Evolutionary conservation across 2,888 invertebrate species (phyloP), one percentile per base, ranked within the genome.

Genomic region (Microdon myrmicae): DNA sequence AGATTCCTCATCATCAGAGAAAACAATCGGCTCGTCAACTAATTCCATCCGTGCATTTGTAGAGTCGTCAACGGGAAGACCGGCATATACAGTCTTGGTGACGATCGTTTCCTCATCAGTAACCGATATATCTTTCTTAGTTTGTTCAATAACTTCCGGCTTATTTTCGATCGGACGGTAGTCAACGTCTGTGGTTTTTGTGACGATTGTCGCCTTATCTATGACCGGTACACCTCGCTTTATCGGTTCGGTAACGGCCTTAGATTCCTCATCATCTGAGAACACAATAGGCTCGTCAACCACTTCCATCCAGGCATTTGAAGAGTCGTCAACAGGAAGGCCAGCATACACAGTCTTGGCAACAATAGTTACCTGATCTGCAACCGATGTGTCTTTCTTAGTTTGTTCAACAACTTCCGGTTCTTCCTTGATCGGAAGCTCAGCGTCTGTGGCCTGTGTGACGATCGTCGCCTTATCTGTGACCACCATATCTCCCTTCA

Each of bases 1-100:
- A 12, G n/a, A n/a, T n/a, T 60, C 68, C 37, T 76, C 75, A n/a
- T 78, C 76, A 19, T 76, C 78, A n/a, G n/a, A n/a, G 29, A 80
- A 72, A 3, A 69, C 68, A 61, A 78, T 74, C n/a, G 77, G 75
- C 43, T 81, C 78, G 44, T 81, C 80, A 23, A 78, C 35, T 5
- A 75, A 74, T 43, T 74, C 70, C 73, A 81, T 74, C 73, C 79
- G 79, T 2, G 72, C 56, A 32, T 69, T 73, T 13, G 74, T 67
- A 0, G 75, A 61, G 22, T 74, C 71, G 51, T 72, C 75, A 20
- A 74, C 69, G 2, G 76, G 74, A 34, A 75, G 59, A 4, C 73
- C 76, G 14, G 70, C 73, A 51, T 74, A 74, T n/a, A n/a, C n/a
- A n/a, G n/a, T n/a, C n/a, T n/a, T n/a, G n/a, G n/a, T n/a, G n/a